Conservation (phyloP, 2,797 vertebrate genomes). For the Pristis pectinata region DNA sequence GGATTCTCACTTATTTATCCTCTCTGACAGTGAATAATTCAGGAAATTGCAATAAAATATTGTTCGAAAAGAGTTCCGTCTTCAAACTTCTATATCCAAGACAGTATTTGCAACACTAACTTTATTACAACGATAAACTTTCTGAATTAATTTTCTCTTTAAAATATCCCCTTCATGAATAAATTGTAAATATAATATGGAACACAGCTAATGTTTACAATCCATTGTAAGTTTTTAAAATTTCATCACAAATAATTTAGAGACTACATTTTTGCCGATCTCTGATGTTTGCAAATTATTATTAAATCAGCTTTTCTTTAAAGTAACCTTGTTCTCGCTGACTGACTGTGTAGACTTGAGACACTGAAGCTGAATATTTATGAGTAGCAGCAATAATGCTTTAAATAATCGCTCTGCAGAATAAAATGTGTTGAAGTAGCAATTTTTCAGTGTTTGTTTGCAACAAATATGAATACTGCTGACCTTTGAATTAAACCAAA, state of each 20-base stretch:
- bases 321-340: slow-evolving; percentile 12
- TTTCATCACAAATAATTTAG: slow-evolving; percentile 29
- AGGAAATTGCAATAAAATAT: neutral
- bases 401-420: neutral
- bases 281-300: slow-evolving; percentile 25
- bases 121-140: neutral
- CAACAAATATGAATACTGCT: neutral
- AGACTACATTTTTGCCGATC: neutral
- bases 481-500: neutral
- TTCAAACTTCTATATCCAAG: neutral
- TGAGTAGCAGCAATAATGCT: neutral
- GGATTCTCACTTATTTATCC: neutral
- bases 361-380: neutral
- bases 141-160: neutral
- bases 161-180: slow-evolving; percentile 11
- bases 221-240: slow-evolving; percentile 2
- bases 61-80: neutral
- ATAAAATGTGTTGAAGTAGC: slow-evolving; percentile 20
- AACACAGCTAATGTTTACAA: neutral
- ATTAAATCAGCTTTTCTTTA: slow-evolving; percentile 3
- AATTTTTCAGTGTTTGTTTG: neutral
- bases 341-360: neutral
- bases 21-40: neutral
- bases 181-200: neutral
- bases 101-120: neutral